phyloP scores from a whole-genome alignment of 2,113 vertebrate species.

The Ctenomys sociabilis region DNA sequence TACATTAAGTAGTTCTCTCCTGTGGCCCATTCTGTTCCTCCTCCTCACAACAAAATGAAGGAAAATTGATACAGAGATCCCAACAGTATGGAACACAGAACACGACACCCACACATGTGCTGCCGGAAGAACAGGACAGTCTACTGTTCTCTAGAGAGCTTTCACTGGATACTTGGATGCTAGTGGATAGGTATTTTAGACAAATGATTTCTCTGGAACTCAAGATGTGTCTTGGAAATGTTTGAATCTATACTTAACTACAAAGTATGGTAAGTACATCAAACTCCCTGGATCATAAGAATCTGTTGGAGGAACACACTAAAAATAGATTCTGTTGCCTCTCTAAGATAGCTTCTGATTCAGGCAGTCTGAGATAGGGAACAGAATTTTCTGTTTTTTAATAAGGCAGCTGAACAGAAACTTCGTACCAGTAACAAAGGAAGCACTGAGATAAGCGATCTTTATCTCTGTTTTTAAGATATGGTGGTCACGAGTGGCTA shows the following conservation, averaged over 20 bases:
- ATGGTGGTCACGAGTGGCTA: background rate
- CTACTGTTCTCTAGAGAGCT: background rate
- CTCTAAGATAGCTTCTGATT: background rate
- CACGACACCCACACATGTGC: too few species aligned
- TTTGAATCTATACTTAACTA: background rate
- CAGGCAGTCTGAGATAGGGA: background rate
- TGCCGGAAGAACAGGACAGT: background rate
- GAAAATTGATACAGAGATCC: background rate
- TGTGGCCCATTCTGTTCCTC: background rate
- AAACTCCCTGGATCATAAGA: background rate
- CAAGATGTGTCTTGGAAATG: background rate
- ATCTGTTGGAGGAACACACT: background rate
- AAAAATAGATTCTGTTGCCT: background rate
- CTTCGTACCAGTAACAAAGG: background rate
- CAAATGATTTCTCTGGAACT: background rate
- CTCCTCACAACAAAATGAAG: constrained; percentile 14
- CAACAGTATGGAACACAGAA: background rate
- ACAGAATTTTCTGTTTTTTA: constrained; percentile 1
- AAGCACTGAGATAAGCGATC: background rate
- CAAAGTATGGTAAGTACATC: background rate
- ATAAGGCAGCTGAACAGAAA: background rate
- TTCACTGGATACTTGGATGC: background rate
- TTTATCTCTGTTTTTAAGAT: background rate
- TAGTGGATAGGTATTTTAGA: background rate
- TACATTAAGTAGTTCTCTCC: background rate